These are phyloP conservation scores for Drosophila ustulata DNA, from an alignment of 2,888 invertebrate species.

Conservation along the genomic window DNA sequence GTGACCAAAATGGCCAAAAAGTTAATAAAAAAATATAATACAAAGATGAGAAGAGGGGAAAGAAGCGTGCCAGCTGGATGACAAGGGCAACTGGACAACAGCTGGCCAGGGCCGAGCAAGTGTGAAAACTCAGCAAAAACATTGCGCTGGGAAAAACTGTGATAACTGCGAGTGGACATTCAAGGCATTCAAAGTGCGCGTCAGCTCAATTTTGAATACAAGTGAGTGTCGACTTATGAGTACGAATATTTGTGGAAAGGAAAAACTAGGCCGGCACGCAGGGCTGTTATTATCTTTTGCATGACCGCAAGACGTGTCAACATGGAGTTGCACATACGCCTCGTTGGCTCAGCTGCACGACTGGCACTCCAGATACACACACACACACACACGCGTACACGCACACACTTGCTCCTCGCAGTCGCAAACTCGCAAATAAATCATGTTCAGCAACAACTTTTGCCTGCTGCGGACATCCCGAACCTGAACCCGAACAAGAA, in stretches of 20 bases:
- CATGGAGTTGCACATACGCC: conserved; percentile 53
- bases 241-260: conserved; percentile 28
- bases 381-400: neutral
- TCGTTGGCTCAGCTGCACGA: conserved; percentile 40
- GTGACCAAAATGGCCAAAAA: conserved; percentile 72
- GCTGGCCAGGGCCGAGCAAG: conserved; percentile 56
- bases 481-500: conserved; percentile 53
- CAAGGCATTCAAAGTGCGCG: conserved; percentile 19
- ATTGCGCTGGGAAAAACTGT: conserved; percentile 43
- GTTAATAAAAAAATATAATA: conserved; percentile 60
- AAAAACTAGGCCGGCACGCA: conserved; percentile 35
- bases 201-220: conserved; percentile 51
- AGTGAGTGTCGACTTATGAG: conserved; percentile 38
- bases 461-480: conserved; percentile 50
- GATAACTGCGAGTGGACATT: conserved; percentile 37
- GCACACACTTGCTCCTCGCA: neutral
- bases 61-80: conserved; percentile 63
- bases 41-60: conserved; percentile 17
- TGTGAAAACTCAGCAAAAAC: conserved; percentile 69
- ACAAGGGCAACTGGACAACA: conserved; percentile 55
- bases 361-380: conserved; percentile 17
- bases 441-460: conserved; percentile 57
- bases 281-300: conserved; percentile 71
- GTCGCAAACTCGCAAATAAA: conserved; percentile 52
- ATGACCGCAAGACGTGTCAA: conserved; percentile 76